Evolutionary conservation across 2,113 vertebrate genomes (phyloP).

Genomic region (Terrapene triunguis): DNA sequence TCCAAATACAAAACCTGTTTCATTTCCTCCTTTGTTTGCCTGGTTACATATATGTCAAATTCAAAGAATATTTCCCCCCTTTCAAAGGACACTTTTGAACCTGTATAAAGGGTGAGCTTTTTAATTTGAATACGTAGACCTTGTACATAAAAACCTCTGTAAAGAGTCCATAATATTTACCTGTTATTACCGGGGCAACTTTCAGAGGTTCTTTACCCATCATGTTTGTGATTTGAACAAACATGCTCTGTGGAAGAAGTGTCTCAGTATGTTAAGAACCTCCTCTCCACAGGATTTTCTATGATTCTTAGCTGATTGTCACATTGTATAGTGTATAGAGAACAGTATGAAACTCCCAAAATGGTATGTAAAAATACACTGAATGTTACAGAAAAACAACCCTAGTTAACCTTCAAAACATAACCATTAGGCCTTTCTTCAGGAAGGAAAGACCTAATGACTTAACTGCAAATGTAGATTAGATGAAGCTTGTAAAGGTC

Average conservation of each 20-base stretch:
- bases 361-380: background rate
- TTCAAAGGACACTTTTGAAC: slow-evolving; percentile 51
- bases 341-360: background rate
- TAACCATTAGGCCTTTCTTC: background rate
- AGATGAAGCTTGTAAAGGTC: background rate
- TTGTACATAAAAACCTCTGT: background rate
- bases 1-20: background rate
- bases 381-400: background rate
- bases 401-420: background rate
- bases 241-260: background rate
- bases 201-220: background rate
- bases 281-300: background rate
- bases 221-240: slow-evolving; percentile 6
- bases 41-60: background rate
- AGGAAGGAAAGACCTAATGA: background rate
- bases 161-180: slow-evolving; percentile 7
- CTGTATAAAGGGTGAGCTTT: slow-evolving; percentile 18
- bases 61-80: slow-evolving; percentile 12
- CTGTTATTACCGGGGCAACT: background rate
- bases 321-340: background rate
- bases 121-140: slow-evolving; percentile 4
- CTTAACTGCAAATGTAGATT: background rate
- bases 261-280: background rate
- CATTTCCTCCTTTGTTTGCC: slow-evolving; percentile 24
- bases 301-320: slow-evolving; percentile 8